Evolutionary conservation across 2,888 invertebrate species (phyloP), one percentile per base, ranked within the genome.

Genomic region (Spatulosminthurus flaviceps): DNA sequence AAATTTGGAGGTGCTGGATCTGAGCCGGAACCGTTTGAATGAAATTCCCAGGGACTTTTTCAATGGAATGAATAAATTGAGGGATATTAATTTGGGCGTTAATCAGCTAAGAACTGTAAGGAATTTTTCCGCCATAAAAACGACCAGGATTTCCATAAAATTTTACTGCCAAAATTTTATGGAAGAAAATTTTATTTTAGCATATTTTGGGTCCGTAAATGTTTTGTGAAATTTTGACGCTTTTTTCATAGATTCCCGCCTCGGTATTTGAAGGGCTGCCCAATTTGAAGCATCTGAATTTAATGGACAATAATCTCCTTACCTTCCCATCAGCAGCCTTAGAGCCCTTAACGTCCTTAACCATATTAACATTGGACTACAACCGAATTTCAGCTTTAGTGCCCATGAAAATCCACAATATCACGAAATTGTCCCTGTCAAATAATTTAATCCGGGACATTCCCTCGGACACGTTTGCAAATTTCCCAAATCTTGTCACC

Each of bases 371-470:
- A 86, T 88, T 96, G 81, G 95, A 95, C 83, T 95, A 92, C 87
- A 96, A 96, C 88, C 90, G 95, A 83, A 93, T 96, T 4, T 94
- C 95, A 0, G 95, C 95, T 0, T 88, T 95, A 66, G 94, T 95
- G 0, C 92, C 83, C n/a, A 84, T 84, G 85, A 89, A 91, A 0
- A 92, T 92, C 80, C 89, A 90, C 70, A 91, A 91, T 72, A 88
- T 96, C 7, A 90, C 92, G 86, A 90, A 90, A 81, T 90, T 95
- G 75, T 90, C 92, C 84, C 88, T 96, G 64, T 90, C 91, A 0
- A 90, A 93, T 81, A 96, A 96, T 87, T 89, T 91, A 34, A 89
- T 96, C 72, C 91, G 92, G 86, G 94, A 95, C 88, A 90, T 96
- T 78, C 91, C 92, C 0, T 93, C 94, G 86, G 92, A 92, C 5